These are phyloP conservation scores for Chroicocephalus ridibundus DNA, from an alignment of 2,113 vertebrate species.

Conservation along the genomic window DNA sequence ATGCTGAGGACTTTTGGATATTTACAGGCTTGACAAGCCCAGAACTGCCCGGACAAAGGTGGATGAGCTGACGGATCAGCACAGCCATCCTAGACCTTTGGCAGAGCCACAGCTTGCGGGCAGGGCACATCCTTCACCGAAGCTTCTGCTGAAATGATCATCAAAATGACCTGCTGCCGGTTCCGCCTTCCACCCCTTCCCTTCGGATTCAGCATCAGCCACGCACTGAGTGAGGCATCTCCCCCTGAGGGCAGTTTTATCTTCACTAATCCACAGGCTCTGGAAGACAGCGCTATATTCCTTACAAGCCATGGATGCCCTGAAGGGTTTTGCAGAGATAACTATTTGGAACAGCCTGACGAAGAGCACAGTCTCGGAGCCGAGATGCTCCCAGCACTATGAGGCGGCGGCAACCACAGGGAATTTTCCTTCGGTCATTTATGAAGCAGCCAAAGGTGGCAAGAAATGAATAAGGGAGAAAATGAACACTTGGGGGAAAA, in stretches of 20 bases:
- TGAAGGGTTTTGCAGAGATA: neutral
- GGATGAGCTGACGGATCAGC: accelerated
- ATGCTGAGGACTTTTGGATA: neutral
- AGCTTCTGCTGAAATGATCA: neutral
- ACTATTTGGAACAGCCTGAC: neutral
- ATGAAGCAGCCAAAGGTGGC: neutral
- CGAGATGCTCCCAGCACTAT: neutral
- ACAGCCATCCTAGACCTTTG: neutral
- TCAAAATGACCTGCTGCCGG: neutral
- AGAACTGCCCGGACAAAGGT: accelerated
- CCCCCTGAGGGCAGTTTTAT: neutral
- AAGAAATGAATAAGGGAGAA: neutral
- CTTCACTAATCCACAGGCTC: neutral
- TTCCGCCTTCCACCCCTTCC: neutral
- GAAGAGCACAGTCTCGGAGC: neutral
- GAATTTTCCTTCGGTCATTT: neutral
- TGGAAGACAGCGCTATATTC: neutral
- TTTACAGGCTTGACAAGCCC: neutral
- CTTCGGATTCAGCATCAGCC: neutral
- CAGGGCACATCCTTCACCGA: neutral
- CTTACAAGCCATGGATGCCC: neutral
- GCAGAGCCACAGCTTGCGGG: neutral
- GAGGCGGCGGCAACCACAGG: accelerated
- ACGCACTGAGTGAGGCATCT: neutral
- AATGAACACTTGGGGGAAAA: accelerated